A percentile compares a stretch with the other conserved stretches of the same genome.
phyloP scores from a whole-genome alignment of 2,113 vertebrate genomes.

The Ivindomyrus marchei region DNA sequence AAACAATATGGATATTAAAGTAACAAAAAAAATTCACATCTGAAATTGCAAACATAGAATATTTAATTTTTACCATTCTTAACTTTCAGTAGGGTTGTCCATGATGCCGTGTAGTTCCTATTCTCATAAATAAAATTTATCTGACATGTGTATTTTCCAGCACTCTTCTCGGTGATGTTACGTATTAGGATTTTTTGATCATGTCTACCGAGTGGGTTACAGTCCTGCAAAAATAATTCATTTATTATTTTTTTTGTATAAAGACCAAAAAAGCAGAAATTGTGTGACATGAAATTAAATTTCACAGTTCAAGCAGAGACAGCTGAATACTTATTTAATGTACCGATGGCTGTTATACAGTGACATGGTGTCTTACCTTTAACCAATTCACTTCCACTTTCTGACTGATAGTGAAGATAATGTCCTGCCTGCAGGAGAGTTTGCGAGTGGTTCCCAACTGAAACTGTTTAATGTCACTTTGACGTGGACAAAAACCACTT shows the following conservation, averaged over 20 bases:
- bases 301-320: background rate
- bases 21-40: background rate
- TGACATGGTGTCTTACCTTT: slow-evolving; percentile 1
- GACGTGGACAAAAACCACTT: background rate
- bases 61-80: slow-evolving; percentile 2
- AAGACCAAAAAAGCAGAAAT: background rate
- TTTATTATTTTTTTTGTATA: background rate
- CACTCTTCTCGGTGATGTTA: background rate
- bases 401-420: background rate
- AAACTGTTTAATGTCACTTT: background rate
- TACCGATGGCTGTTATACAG: no score
- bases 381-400: slow-evolving; percentile 17
- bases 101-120: background rate
- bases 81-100: slow-evolving; percentile 5
- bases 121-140: slow-evolving; percentile 8
- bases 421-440: background rate
- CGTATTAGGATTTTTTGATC: background rate
- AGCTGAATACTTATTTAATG: background rate
- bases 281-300: background rate
- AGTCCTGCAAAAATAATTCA: slow-evolving; percentile 7
- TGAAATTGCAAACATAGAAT: background rate
- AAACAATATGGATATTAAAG: background rate
- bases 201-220: background rate
- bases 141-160: slow-evolving; percentile 19
- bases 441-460: background rate